Base-by-base conservation (phyloP, 2,888 invertebrate species). In the Germaria angustata region DNA sequence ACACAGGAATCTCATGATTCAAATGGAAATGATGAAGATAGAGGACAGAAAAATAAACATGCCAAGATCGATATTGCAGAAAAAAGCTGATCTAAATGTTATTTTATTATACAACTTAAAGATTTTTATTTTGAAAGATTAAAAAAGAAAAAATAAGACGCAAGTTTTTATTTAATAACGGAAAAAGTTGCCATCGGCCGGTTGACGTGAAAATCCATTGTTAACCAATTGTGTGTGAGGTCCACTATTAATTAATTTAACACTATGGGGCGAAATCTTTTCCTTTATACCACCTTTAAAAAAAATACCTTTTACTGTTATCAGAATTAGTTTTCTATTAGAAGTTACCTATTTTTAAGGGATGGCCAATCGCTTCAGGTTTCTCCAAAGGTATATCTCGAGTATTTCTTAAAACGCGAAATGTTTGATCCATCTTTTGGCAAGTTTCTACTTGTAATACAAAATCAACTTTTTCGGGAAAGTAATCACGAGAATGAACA, bases 151-250 rank as follows among this genome's bases (percentile, higher is more conserved):
- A 41, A n/a, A 59, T 28, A 11, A 24, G 20, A 13, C 20, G 11
- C 2, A 66, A 41, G 17, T 36, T 6, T 59, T 20, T 24, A 4
- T 55, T 87, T 92, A 95, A 89, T 95, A 95, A 88, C 94, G 94
- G 91, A 94, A 95, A 81, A 94, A 93, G 63, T 93, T 94, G 85
- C 95, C 95, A 85, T 95, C 96, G 51, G 95, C 94, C 7, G 94
- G 93, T 90, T 96, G 95, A 86, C 96, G 93, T 78, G 95, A 95
- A 91, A 94, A 96, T 2, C 96, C 96, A 81, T 95, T 95, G 90
- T 96, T 96, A 24, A 96, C 95, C 90, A 95, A 94, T 85, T 95
- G 95, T 13, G 94, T 94, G 89, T 96, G 96, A 41, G 95, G 95
- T 4, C 95, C 95, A n/a, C 95, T 95, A 89, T 95, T 95, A 92